These are phyloP conservation scores for Etheostoma perlongum DNA, from an alignment of 2,797 vertebrate species.

Conservation along the genomic window DNA sequence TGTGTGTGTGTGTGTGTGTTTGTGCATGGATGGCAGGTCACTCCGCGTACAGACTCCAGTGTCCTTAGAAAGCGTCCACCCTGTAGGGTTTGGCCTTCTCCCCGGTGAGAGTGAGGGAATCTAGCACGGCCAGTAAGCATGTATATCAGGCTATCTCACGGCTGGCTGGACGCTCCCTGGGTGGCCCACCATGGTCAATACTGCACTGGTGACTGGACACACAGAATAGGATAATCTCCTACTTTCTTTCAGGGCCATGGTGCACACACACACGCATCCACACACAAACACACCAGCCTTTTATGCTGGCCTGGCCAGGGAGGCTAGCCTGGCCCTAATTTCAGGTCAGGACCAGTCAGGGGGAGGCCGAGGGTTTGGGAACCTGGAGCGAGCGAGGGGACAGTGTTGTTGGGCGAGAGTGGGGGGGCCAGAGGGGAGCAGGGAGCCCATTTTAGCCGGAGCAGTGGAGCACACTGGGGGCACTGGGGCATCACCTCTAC, in stretches of 20 bases:
- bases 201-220: slow-evolving; percentile 83
- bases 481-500: slow-evolving; percentile 78
- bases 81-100: slow-evolving; percentile 73
- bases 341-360: slow-evolving; percentile 78
- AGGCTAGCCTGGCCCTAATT: slow-evolving; percentile 75
- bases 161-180: slow-evolving; percentile 86
- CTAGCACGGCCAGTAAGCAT: slow-evolving; percentile 86
- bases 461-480: slow-evolving; percentile 81
- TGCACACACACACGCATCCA: slow-evolving; percentile 58
- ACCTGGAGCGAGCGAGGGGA: slow-evolving; percentile 56
- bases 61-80: slow-evolving; percentile 69
- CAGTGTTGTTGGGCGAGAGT: slow-evolving; percentile 53
- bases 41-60: slow-evolving; percentile 62
- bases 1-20: slow-evolving; percentile 38
- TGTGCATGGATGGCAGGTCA: slow-evolving; percentile 53
- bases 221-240: slow-evolving; percentile 87
- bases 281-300: slow-evolving; percentile 44
- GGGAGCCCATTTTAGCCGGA: slow-evolving; percentile 75
- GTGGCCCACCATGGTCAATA: slow-evolving; percentile 86
- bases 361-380: slow-evolving; percentile 56
- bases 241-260: slow-evolving; percentile 80
- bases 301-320: slow-evolving; percentile 59
- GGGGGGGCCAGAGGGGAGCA: slow-evolving; percentile 36
- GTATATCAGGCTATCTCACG: slow-evolving; percentile 88
- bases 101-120: slow-evolving; percentile 83